phyloP scores from a whole-genome alignment of 2,888 invertebrate species.

The Eupithecia exiguata region DNA sequence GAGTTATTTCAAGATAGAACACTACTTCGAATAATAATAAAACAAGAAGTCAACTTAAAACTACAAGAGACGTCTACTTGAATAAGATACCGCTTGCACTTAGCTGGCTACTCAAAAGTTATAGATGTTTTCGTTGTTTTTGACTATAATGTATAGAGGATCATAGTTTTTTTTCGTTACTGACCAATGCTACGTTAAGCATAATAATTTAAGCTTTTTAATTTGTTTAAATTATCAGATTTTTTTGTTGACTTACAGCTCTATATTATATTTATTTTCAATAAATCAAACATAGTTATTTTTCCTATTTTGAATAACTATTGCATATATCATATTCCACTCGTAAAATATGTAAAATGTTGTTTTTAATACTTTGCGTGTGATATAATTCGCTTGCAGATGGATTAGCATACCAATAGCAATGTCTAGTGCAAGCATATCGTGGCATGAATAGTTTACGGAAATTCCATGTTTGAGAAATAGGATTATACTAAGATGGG shows the following conservation, averaged over 20 bases:
- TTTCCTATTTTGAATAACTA: background rate
- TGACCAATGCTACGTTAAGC: too few species aligned
- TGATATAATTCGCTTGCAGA: background rate
- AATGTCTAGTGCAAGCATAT: background rate
- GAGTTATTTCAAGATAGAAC: constrained; percentile 17
- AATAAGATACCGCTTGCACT: background rate
- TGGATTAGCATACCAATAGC: background rate
- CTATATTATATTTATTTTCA: background rate
- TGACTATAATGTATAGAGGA: too few species aligned
- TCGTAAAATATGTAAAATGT: background rate
- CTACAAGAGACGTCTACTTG: background rate
- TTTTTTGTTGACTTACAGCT: background rate
- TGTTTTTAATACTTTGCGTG: constrained; percentile 1
- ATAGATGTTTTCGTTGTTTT: too few species aligned
- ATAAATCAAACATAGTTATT: background rate
- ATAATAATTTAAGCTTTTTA: background rate
- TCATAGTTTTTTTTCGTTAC: too few species aligned
- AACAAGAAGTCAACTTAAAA: background rate
- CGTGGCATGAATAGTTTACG: constrained; percentile 1
- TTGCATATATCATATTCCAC: background rate
- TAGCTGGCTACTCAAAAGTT: background rate
- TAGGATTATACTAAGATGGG: background rate
- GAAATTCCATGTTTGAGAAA: constrained; percentile 11
- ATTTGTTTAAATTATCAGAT: background rate
- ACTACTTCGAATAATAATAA: background rate